Base-by-base conservation (phyloP, 2,113 vertebrate species). In the Ceyx margarethae region DNA sequence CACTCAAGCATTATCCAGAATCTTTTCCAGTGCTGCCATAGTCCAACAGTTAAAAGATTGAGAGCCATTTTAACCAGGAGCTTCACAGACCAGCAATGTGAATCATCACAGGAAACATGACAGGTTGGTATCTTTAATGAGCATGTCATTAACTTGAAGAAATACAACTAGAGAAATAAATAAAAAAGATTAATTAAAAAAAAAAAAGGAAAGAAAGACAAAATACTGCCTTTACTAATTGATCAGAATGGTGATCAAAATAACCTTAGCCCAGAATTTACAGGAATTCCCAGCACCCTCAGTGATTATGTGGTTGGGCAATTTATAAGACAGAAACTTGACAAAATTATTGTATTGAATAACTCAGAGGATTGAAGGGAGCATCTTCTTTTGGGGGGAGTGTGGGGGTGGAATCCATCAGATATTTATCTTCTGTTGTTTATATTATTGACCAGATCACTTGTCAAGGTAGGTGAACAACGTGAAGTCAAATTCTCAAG, bases 361-460 rank as follows among this genome's bases (percentile, higher is more conserved):
- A 77, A 60, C 17, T 67, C 3, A 1, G 11, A 58, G 15, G 10
- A 8, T 8, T 75, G 46, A 81, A 74, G 40, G 19, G 21, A 91
- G 3, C n/a, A 65, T 50, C 64, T 64, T 10, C 5, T 23, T 46
- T 22, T 2, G 20, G 20, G 22, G 5, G 8, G 28, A 54, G 53
- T 6, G 9, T 18, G 9, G 7, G 8, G 33, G 13, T 20, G 25
- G 58, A 66, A 78, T 40, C 75, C 46, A 79, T 84, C 66, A 46
- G 50, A 15, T 92, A 69, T 78, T 56, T 69, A 4, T 79, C 86
- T 93, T 87, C 54, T 79, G 57, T 86, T 95, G 86, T 89, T 94
- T 91, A 51, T 76, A 85, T 85, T 96, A 89, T 89, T 95, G 81
- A 93, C 75, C 79, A 73, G 64, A 87, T 65, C 54, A 72, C 57